Evolutionary conservation across 2,888 invertebrate species (phyloP), one percentile per base, ranked within the genome.

Genomic region (Caenorhabditis parvicauda): DNA sequence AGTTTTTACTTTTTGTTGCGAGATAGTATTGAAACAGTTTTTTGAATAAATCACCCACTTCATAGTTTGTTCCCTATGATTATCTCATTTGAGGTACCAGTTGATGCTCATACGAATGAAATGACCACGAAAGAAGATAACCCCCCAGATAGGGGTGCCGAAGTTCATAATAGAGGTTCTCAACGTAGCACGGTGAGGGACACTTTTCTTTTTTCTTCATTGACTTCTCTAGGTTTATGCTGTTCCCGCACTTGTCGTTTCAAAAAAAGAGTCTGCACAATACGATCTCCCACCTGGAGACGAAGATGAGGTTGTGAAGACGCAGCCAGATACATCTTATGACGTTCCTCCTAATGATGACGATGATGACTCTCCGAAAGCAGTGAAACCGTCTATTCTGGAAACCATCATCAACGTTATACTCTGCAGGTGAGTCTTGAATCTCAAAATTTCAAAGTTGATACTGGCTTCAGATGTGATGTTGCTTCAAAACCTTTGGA

Each of bases 391-490:
- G n/a, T 67, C 69, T 12, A 17, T 42, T 2, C 50, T 59, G 51
- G 72, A 74, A 48, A 72, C 69, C 42, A 19, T 55, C 14, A 47
- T 74, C 27, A 74, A 72, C 52, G 53, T 61, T 35, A 19, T 61
- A 14, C 48, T 74, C 2, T 74, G 74, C 57, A 54, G 71, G 46
- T 59, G 64, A 17, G 72, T 69, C 47, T 59, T 72, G 50, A 67
- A 61, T 38, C 60, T 58, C 21, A 58, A 67, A 42, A 55, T 64
- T 45, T 61, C 70, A 14, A 61, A 59, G 43, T 58, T 59, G 22
- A 44, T 56, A 22, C 72, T 70, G 5, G 72, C 70, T n/a, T 60
- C 68, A 51, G 71, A 48, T 59, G 64, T 19, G 72, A 72, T 50
- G 56, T 72, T 49, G 69, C 63, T 38, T 60, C 57, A 21, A 58